Conservation (phyloP, 2,888 invertebrate species). For the Hecatera dysodea region DNA sequence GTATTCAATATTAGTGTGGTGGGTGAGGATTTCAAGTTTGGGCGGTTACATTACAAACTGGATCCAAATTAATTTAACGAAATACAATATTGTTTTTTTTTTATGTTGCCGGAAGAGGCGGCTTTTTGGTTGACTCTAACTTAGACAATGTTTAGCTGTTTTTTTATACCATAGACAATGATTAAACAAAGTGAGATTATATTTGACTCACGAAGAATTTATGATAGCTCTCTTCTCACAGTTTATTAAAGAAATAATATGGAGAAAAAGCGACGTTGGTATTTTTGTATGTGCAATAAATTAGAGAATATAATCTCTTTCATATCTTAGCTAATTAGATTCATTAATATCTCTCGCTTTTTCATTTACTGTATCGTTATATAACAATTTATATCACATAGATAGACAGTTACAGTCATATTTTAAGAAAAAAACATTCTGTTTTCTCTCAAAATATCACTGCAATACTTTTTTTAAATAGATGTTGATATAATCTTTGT, state of each 20-base stretch:
- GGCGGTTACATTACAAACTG: conserved; percentile 68
- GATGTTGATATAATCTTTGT: conserved; percentile 89
- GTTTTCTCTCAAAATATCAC: conserved; percentile 68
- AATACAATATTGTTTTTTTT: conserved; percentile 73
- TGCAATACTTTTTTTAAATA: conserved; percentile 77
- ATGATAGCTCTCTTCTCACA: conserved; percentile 69
- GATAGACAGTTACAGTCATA: conserved; percentile 67
- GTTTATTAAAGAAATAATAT: conserved; percentile 63
- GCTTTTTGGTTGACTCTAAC: conserved; percentile 75
- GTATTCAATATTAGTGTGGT: conserved; percentile 52
- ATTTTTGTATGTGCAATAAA: conserved; percentile 90
- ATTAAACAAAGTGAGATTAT: conserved; percentile 67
- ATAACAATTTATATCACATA: conserved; percentile 74
- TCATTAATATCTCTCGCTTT: conserved; percentile 85
- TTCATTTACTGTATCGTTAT: conserved; percentile 79
- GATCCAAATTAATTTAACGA: conserved; percentile 70
- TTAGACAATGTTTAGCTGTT: conserved; percentile 73
- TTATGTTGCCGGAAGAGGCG: conserved; percentile 75
- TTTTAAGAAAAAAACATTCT: conserved; percentile 65
- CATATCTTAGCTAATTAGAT: conserved; percentile 90
- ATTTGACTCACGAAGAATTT: conserved; percentile 61
- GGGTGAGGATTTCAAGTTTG: conserved; percentile 44
- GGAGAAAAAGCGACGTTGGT: conserved; percentile 76
- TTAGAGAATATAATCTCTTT: conserved; percentile 83
- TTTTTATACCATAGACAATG: conserved; percentile 74